Base-by-base conservation (phyloP, 2,113 vertebrate genomes). In the Gallinago paraguaiae region DNA sequence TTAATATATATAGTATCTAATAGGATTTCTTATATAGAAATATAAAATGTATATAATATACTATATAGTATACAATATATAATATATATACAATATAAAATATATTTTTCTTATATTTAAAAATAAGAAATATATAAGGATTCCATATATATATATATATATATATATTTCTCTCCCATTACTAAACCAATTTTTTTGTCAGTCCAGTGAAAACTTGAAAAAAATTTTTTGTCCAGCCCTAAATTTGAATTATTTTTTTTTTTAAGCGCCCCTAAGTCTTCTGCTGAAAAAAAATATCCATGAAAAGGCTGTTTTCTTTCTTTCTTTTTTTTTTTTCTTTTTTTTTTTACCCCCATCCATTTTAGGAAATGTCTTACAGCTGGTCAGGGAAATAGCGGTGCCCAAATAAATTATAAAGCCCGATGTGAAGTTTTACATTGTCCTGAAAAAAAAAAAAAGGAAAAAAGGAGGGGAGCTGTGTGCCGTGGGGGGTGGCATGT, bases 301-400 rank as follows among this genome's bases (percentile, higher is more conserved):
- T 2, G 6, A 33, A 48, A 70, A 61, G 3, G 9, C 37, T 37
- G 1, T 63, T 61, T 30, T 43, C 0, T 16, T 30, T 43, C 0
- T 16, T 15, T 6, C 15, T 25, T 33, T 61, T 22, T 60, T 22
- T 45, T 24, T 2, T 12, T 33, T 6, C 41, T 15, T 13, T 5
- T 11, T 45, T 20, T 7, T 43, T 45, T 28, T 48, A 22, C 18
- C 46, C 46, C 20, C n/a, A 57, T 78, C 35, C 8, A 5, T 78
- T 89, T 77, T 59, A 68, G 68, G 63, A 51, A 60, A 39, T 7
- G 14, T 37, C 17, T 71, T 69, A 20, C 54, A 80, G 46, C 68
- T 28, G 41, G 87, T 35, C n/a, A 14, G 64, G 70, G 60, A 60
- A 63, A 51, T 12, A 31, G 30, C 3, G 20, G 17, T 39, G 45